Conservation (phyloP, 2,888 invertebrate genomes). For the Aromia moschata region DNA sequence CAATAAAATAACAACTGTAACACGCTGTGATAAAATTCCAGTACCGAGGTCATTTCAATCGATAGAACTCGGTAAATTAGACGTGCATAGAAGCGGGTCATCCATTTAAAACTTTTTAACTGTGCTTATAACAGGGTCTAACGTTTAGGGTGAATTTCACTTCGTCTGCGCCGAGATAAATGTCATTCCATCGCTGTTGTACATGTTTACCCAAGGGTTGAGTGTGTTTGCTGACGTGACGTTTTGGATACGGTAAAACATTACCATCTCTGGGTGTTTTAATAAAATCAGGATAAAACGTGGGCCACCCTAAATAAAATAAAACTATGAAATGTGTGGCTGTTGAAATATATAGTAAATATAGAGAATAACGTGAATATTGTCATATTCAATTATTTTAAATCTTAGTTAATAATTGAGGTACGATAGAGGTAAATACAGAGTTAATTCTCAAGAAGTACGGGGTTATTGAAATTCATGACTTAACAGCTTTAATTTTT, state of each 20-base stretch:
- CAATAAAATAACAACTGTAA: not conserved
- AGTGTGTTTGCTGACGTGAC: conserved; percentile 7
- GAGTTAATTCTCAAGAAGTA: too few relatives aligned
- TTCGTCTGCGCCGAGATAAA: not conserved
- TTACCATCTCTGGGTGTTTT: not conserved
- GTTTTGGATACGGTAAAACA: conserved; percentile 1
- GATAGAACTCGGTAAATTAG: not conserved
- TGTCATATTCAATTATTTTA: too few relatives aligned
- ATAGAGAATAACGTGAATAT: too few relatives aligned
- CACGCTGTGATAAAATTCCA: too few relatives aligned
- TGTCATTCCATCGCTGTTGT: not conserved
- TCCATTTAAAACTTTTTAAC: not conserved
- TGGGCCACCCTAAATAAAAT: not conserved
- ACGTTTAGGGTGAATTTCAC: not conserved
- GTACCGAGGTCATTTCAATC: not conserved
- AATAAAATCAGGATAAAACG: not conserved
- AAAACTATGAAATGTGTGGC: too few relatives aligned
- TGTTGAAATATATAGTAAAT: too few relatives aligned
- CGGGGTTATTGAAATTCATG: too few relatives aligned
- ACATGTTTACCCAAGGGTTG: not conserved
- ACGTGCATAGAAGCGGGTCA: not conserved
- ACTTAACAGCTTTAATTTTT: too few relatives aligned
- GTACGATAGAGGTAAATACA: too few relatives aligned
- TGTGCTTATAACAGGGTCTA: not conserved
- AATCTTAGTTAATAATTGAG: too few relatives aligned